These are phyloP conservation scores for Drosophila birchii DNA, from an alignment of 2,888 invertebrate genomes.

Conservation along the genomic window DNA sequence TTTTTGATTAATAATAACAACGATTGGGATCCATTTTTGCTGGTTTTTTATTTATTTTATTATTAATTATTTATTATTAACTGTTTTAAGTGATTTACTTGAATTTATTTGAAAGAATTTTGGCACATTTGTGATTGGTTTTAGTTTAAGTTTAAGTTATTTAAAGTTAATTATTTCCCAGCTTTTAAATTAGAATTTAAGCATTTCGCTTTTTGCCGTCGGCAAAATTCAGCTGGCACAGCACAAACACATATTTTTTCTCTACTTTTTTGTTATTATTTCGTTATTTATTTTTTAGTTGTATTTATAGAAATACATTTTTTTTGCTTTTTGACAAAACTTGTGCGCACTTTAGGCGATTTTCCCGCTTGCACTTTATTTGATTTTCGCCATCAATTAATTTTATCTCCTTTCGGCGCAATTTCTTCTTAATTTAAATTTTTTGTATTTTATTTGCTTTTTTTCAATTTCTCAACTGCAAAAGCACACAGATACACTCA, in stretches of 20 bases:
- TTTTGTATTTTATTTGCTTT: constrained; percentile 56
- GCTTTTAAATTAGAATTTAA: constrained; percentile 22
- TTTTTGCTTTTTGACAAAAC: constrained; percentile 32
- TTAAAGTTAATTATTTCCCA: constrained; percentile 21
- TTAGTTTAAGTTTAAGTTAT: constrained; percentile 1
- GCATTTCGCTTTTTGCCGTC: constrained; percentile 64
- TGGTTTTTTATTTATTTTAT: neutral
- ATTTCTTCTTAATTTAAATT: constrained; percentile 61
- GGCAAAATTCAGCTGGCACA: constrained; percentile 45
- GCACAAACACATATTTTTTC: constrained; percentile 15
- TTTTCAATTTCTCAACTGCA: constrained; percentile 46
- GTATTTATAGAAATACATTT: constrained; percentile 47
- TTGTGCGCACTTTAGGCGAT: constrained; percentile 41
- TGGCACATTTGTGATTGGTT: constrained; percentile 50
- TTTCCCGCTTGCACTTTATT: constrained; percentile 52
- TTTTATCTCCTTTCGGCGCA: constrained; percentile 56
- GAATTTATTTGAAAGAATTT: constrained; percentile 14
- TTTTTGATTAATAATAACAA: neutral
- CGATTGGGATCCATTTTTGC: constrained; percentile 19
- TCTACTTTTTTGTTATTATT: constrained; percentile 4
- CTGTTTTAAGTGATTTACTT: neutral
- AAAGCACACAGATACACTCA: constrained; percentile 44
- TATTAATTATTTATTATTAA: neutral
- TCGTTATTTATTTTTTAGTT: constrained; percentile 23
- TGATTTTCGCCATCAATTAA: constrained; percentile 58